Evolutionary conservation across 2,888 invertebrate genomes (phyloP).

Genomic region (Argyresthia goedartella): DNA sequence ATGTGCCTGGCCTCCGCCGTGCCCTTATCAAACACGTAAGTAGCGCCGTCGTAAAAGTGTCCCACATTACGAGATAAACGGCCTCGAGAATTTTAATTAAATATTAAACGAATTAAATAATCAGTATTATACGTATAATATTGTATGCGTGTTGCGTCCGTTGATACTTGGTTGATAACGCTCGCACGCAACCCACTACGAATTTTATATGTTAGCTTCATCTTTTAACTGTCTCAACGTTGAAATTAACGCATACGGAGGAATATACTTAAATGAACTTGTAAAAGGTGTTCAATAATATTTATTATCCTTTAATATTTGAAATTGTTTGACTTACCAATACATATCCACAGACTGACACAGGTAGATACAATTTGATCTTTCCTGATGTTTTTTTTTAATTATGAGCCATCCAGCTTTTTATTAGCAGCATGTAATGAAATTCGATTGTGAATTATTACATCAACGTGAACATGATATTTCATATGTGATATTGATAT

Average conservation of each 20-base stretch:
- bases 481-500: conserved; percentile 65
- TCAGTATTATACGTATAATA: conserved; percentile 68
- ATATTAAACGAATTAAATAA: conserved; percentile 70
- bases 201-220: conserved; percentile 26
- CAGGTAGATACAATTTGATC: no score
- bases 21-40: conserved; percentile 60
- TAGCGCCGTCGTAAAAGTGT: conserved; percentile 69
- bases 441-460: conserved; percentile 48
- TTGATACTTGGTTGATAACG: conserved; percentile 45
- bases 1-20: conserved; percentile 11
- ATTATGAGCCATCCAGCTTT: no score
- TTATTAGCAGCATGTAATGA: conserved; percentile 8
- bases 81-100: conserved; percentile 68
- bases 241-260: conserved; percentile 32
- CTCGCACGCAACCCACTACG: conserved; percentile 36
- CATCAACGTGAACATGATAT: conserved; percentile 53
- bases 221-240: conserved; percentile 21
- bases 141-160: conserved; percentile 56
- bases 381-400: no score
- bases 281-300: no score
- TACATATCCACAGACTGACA: neutral
- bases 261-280: conserved; percentile 8
- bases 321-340: neutral
- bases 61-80: conserved; percentile 69
- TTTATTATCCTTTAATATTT: no score